Evolutionary conservation across 2,888 invertebrate genomes (phyloP), one percentile per base, ranked within the genome.

Genomic region (Polyommatus icarus): DNA sequence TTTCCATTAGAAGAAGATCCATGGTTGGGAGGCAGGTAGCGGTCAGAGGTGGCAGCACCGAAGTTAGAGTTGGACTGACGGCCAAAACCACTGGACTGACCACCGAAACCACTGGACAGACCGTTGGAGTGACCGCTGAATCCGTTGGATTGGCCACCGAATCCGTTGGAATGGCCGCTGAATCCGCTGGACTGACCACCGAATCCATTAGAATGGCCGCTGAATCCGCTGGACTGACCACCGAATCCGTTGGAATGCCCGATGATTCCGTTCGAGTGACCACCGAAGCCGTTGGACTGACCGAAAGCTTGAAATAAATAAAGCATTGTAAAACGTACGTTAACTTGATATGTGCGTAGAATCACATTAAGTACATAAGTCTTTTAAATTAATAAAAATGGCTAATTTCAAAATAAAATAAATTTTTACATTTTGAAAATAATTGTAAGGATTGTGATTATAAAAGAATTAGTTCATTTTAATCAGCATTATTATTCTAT

Each of bases 21-120:
- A 2, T 88, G 89, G 80, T 89, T 79, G 80, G 93, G 93, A 40
- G 93, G 92, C 36, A 93, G 83, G 83, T 93, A 93, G 79, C 92
- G 91, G 84, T 91, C 92, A 72, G 88, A 89, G 29, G 89, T 87
- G 50, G 89, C 90, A 24, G 86, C 87, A 20, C 83, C 82, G 80
- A 87, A 87, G 10, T 84, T 80, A 2, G 78, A 79, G n/a, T 57
- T 59, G 20, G 57, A 59, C n/a, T 59, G 57, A 59, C 57, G n/a
- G 7, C 20, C 20, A 3, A 59, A 59, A 0, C 59, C 59, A 3
- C 8, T n/a, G 7, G 36, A 36, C 36, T 32, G 54, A 5, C 54
- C 59, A 20, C 59, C 7, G 59, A 59, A 59, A 2, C 29, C 29
- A 3, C 3, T 29, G 3, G 29, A 29, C 29, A 29, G 29, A n/a